Conservation (phyloP, 2,888 invertebrate genomes). For the Pyrrhosoma nymphula region DNA sequence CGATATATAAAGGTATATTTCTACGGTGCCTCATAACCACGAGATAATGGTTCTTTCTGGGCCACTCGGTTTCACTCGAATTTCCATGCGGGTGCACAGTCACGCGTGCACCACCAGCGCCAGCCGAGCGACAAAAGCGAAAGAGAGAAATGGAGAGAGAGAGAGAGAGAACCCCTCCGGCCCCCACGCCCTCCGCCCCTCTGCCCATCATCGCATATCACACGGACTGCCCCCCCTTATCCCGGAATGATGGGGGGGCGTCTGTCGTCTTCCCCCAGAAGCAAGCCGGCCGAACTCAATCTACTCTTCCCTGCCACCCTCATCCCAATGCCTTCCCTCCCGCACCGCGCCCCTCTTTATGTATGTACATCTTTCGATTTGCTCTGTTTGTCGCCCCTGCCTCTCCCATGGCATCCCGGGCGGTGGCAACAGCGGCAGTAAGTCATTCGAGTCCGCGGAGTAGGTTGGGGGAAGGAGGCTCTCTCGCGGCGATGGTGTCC, state of each 20-base stretch:
- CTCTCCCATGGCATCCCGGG: neutral
- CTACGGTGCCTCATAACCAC: neutral
- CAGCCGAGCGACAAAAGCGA: neutral
- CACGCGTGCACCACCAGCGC: neutral
- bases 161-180: neutral
- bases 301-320: too few species aligned
- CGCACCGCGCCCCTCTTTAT: neutral
- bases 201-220: neutral
- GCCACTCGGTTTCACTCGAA: conserved; percentile 35
- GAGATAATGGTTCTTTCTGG: conserved; percentile 31
- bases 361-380: neutral
- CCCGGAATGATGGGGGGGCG: neutral
- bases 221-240: neutral
- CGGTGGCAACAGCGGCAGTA: neutral
- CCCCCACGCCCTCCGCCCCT: neutral
- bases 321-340: neutral
- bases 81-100: neutral
- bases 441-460: neutral
- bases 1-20: neutral
- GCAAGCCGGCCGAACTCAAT: too few species aligned
- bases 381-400: conserved; percentile 10
- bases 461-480: neutral
- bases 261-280: too few species aligned
- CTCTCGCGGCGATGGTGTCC: neutral
- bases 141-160: neutral